Conservation (phyloP, 2,113 vertebrate species). For the Rhinoderma darwinii region DNA sequence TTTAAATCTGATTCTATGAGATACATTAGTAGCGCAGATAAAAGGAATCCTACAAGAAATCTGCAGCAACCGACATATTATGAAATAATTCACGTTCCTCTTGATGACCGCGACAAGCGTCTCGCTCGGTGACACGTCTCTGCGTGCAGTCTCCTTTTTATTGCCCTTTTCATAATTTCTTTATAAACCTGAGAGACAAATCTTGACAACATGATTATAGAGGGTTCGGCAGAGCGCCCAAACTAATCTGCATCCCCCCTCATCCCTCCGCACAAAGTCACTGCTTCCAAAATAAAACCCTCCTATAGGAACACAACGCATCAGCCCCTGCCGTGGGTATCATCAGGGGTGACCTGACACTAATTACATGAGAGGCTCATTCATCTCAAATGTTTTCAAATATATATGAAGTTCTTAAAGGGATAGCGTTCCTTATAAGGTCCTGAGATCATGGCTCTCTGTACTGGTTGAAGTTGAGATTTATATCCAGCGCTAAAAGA, state of each 20-base stretch:
- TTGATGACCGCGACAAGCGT: background rate
- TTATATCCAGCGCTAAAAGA: no score
- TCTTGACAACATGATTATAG: conserved; percentile 50
- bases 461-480: no score
- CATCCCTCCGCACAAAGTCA: background rate
- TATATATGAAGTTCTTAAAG: background rate
- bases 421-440: background rate
- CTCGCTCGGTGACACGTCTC: conserved; percentile 9
- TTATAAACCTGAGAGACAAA: conserved; percentile 27
- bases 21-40: background rate
- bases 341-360: background rate
- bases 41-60: background rate
- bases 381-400: no score
- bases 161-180: conserved; percentile 29
- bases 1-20: background rate
- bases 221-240: conserved; percentile 10
- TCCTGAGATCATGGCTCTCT: no score
- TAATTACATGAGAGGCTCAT: no score
- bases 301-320: background rate
- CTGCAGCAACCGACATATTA: background rate
- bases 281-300: background rate
- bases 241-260: conserved; percentile 11
- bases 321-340: background rate
- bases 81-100: background rate
- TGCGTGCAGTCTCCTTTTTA: conserved; percentile 6